phyloP scores from a whole-genome alignment of 2,888 invertebrate species.

The Crossocerus cetratus region DNA sequence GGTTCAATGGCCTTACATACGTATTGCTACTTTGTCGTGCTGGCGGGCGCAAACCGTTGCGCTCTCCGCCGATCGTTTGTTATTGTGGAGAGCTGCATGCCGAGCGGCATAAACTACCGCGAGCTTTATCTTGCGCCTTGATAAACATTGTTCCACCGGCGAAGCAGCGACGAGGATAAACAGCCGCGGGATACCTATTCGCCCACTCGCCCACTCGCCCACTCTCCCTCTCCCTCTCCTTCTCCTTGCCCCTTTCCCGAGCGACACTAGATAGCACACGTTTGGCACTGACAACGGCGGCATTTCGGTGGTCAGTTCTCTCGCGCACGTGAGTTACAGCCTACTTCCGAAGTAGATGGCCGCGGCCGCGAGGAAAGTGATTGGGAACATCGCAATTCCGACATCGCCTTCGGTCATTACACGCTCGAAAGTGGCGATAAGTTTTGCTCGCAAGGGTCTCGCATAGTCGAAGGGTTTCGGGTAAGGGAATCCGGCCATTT shows the following conservation, averaged over 20 bases:
- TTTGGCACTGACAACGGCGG: too few relatives aligned
- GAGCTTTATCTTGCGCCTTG: conserved; percentile 16
- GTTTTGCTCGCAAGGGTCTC: too few relatives aligned
- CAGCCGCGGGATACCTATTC: background rate
- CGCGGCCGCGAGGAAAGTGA: too few relatives aligned
- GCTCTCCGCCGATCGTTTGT: conserved; percentile 4
- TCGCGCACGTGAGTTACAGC: background rate
- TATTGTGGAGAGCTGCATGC: background rate
- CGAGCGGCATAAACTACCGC: background rate
- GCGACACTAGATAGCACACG: background rate
- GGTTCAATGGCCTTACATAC: conserved; percentile 32
- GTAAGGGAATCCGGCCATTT: background rate
- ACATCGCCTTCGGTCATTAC: too few relatives aligned
- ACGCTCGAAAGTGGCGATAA: too few relatives aligned
- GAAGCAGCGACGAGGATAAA: background rate
- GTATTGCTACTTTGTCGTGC: conserved; percentile 31
- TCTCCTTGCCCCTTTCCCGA: background rate
- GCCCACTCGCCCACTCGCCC: background rate
- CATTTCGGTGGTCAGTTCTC: too few relatives aligned
- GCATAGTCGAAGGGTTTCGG: background rate
- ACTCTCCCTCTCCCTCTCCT: too few relatives aligned
- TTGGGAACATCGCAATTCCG: too few relatives aligned
- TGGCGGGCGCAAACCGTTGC: conserved; percentile 11
- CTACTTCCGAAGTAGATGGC: too few relatives aligned
- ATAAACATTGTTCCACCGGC: conserved; percentile 11